These are phyloP conservation scores for Norana najaformis DNA, from an alignment of 2,888 invertebrate genomes.

Conservation along the genomic window DNA sequence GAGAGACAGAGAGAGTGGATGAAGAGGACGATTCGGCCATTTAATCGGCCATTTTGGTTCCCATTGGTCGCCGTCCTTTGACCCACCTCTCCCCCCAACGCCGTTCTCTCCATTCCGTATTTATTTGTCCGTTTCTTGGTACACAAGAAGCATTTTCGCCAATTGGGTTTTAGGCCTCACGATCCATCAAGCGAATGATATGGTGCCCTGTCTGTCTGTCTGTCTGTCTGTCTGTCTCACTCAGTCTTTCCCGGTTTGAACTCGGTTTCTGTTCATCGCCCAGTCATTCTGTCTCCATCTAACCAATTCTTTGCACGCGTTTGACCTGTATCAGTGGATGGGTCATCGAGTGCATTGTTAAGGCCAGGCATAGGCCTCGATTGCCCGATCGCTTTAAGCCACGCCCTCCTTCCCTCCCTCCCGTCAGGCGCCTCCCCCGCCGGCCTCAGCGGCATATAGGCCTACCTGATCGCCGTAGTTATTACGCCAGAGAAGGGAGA, in stretches of 20 bases:
- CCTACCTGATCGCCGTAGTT: no score
- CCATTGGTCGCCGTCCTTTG: not conserved
- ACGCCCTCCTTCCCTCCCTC: conserved; percentile 28
- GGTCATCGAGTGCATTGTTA: no score
- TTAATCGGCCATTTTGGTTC: conserved; percentile 1
- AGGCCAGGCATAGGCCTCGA: no score
- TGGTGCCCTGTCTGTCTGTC: not conserved
- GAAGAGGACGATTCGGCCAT: not conserved
- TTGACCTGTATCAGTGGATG: conserved; percentile 17
- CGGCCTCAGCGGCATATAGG: no score
- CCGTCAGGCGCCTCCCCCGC: not conserved
- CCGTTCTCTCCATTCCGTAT: no score
- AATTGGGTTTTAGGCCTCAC: no score
- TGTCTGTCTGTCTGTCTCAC: not conserved
- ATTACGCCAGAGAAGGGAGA: no score
- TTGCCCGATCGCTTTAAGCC: not conserved
- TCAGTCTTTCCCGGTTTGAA: not conserved
- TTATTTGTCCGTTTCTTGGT: no score
- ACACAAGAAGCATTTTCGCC: no score
- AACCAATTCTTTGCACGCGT: conserved; percentile 43
- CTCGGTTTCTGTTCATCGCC: not conserved
- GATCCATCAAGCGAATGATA: no score
- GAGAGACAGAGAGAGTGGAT: not conserved
- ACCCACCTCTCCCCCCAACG: not conserved
- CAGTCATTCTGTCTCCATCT: conserved; percentile 42